These are phyloP conservation scores for Elgonia sp. DNA, from an alignment of 2,888 invertebrate genomes.

Conservation along the genomic window DNA sequence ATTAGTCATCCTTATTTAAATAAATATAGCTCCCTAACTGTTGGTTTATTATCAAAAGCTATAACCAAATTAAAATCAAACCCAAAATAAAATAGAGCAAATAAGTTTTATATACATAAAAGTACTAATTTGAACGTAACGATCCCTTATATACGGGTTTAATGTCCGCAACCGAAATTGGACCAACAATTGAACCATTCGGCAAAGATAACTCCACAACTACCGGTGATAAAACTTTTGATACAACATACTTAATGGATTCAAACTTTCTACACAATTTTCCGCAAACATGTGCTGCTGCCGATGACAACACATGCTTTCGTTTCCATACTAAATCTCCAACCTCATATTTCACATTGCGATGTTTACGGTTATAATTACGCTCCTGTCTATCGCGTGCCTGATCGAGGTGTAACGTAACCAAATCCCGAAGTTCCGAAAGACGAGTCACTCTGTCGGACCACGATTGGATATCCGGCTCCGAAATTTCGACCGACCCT, in stretches of 20 bases:
- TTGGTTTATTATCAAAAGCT: too few relatives aligned
- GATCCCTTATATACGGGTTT: slow-evolving; percentile 35
- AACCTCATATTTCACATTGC: slow-evolving; percentile 49
- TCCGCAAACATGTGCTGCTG: slow-evolving; percentile 18
- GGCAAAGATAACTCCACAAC: slow-evolving; percentile 41
- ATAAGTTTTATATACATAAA: slow-evolving; percentile 11
- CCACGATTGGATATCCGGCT: slow-evolving; percentile 5
- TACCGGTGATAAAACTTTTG: slow-evolving; percentile 18
- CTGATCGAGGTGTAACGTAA: slow-evolving; percentile 41
- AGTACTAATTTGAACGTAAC: slow-evolving; percentile 14
- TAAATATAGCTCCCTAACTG: too few relatives aligned
- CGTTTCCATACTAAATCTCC: slow-evolving; percentile 50
- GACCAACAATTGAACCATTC: slow-evolving; percentile 18
- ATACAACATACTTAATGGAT: too few relatives aligned
- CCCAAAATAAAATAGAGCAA: slow-evolving; percentile 3
- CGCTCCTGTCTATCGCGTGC: slow-evolving; percentile 31
- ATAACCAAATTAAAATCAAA: neutral
- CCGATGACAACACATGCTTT: slow-evolving; percentile 36
- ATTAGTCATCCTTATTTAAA: too few relatives aligned
- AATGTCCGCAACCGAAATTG: slow-evolving; percentile 42
- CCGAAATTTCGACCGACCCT: slow-evolving; percentile 5
- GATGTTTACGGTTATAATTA: slow-evolving; percentile 41
- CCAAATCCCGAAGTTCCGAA: slow-evolving; percentile 30
- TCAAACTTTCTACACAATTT: slow-evolving; percentile 38
- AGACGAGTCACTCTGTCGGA: slow-evolving; percentile 28